phyloP scores from a whole-genome alignment of 2,113 vertebrate genomes.

The Toxotes jaculatrix region DNA sequence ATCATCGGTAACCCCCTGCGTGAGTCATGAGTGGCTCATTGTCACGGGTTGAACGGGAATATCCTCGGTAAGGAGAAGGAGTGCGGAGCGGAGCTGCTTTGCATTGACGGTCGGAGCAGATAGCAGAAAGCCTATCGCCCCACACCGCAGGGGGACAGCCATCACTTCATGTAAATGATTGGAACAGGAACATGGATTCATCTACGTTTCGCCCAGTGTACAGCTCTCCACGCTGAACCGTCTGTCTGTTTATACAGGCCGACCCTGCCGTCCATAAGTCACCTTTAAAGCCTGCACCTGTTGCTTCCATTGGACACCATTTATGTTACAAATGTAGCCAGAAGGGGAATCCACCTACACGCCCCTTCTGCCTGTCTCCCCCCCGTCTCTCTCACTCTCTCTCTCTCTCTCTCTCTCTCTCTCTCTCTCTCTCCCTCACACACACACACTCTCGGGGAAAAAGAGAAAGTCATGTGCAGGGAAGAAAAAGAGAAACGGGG shows the following conservation, averaged over 20 bases:
- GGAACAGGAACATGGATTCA: neutral
- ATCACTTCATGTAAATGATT: neutral
- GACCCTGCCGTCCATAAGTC: conserved; percentile 24
- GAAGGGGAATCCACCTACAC: conserved; percentile 25
- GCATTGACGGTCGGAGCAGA: neutral
- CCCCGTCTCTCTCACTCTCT: no score
- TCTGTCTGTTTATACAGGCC: conserved; percentile 22
- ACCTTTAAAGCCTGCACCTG: conserved; percentile 74
- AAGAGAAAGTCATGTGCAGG: conserved; percentile 24
- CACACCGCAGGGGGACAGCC: neutral
- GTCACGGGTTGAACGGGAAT: conserved; percentile 30
- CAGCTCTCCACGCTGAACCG: neutral
- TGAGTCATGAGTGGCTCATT: conserved; percentile 47
- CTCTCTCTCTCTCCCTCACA: neutral
- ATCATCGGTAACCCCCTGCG: conserved; percentile 39
- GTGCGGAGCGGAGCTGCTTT: neutral
- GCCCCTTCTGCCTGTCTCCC: neutral
- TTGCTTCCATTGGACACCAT: conserved; percentile 67
- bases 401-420: no score
- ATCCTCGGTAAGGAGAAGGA: neutral
- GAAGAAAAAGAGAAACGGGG: neutral
- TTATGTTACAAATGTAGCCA: conserved; percentile 45
- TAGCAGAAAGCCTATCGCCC: neutral
- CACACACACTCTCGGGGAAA: neutral
- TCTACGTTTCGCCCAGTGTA: neutral